Conservation (phyloP, 2,113 vertebrate species). For the Neotoma lepida region DNA sequence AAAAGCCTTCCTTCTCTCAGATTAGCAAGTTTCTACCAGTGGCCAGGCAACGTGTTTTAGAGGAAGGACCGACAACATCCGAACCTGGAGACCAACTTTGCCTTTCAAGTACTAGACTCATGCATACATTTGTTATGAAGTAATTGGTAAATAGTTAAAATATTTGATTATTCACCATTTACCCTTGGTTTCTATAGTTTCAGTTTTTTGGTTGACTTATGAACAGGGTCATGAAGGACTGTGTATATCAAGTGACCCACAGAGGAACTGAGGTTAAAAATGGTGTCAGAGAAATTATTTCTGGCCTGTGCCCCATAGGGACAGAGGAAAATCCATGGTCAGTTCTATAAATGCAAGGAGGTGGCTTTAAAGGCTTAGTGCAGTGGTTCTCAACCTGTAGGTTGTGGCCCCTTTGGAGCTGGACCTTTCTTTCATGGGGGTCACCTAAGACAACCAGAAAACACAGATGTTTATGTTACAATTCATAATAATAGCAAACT, state of each 20-base stretch:
- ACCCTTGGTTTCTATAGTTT: conserved; percentile 18
- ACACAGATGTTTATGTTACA: neutral
- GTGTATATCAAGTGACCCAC: neutral
- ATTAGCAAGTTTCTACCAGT: conserved; percentile 14
- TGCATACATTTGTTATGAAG: neutral
- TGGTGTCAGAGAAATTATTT: neutral
- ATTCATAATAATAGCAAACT: neutral
- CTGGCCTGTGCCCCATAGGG: neutral
- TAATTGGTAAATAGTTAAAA: conserved; percentile 33
- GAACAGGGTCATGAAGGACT: neutral
- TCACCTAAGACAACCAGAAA: neutral
- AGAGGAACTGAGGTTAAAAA: neutral
- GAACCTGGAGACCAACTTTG: neutral
- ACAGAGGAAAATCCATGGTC: neutral
- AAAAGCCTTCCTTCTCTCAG: conserved; percentile 22
- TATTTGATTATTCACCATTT: conserved; percentile 13
- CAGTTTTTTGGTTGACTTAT: neutral
- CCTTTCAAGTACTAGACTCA: neutral
- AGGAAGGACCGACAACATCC: neutral
- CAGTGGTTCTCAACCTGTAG: neutral
- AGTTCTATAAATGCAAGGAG: neutral
- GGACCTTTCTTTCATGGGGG: neutral
- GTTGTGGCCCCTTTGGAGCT: neutral
- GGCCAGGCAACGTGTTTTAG: neutral
- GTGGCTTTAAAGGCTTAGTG: neutral